These are phyloP conservation scores for Chondrosia reniformis DNA, from an alignment of 37 sponge, comb jelly and placozoan species.

Conservation along the genomic window DNA sequence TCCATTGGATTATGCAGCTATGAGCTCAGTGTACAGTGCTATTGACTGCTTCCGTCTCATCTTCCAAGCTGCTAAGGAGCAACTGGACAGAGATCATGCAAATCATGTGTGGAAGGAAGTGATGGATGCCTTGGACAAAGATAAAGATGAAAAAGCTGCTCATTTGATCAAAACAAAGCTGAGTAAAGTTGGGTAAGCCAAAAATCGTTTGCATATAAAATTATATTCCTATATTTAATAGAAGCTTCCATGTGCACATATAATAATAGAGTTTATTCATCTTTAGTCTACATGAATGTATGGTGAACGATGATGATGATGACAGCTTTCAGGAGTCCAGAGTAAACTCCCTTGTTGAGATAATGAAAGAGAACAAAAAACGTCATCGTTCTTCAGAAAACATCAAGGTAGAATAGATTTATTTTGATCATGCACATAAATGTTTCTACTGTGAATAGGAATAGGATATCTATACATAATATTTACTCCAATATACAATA, in stretches of 20 bases:
- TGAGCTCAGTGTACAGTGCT: constrained; percentile 18
- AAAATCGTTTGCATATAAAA: too few relatives aligned
- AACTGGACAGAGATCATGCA: constrained; percentile 11
- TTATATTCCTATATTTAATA: too few relatives aligned
- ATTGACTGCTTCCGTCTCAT: constrained; percentile 19
- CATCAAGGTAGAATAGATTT: too few relatives aligned
- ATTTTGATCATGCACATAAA: too few relatives aligned
- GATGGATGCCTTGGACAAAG: neutral
- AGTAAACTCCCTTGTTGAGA: constrained; percentile 5
- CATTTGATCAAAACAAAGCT: constrained; percentile 1
- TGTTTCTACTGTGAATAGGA: too few relatives aligned
- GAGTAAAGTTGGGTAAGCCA: constrained; percentile 14
- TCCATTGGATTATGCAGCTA: constrained; percentile 18
- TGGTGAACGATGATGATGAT: neutral
- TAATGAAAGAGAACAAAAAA: constrained; percentile 10
- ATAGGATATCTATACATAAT: too few relatives aligned
- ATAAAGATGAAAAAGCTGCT: constrained; percentile 13
- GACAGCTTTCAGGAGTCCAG: neutral
- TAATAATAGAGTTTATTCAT: neutral
- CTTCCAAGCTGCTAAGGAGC: constrained; percentile 17
- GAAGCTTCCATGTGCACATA: too few relatives aligned
- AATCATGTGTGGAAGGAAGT: constrained; percentile 16
- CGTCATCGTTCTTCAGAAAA: too few relatives aligned
- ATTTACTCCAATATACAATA: too few relatives aligned
- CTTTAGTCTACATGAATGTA: constrained; percentile 1